phyloP scores from a whole-genome alignment of 2,888 invertebrate genomes.

The Drosophila kambysellisi region DNA sequence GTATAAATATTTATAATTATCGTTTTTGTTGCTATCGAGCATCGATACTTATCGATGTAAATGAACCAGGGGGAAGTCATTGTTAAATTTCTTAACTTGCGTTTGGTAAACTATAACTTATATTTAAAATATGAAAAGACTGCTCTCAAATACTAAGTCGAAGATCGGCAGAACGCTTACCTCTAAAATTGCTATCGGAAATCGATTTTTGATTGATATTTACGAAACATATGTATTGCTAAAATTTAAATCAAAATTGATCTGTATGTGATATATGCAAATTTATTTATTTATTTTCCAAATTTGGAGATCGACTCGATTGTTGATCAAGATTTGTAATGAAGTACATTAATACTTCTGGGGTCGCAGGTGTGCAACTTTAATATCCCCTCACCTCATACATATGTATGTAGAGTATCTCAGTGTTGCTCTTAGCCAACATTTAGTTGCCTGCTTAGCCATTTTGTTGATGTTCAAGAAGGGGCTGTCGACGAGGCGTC shows the following conservation, averaged over 20 bases:
- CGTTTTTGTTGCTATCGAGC: neutral
- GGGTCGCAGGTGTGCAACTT: too few relatives aligned
- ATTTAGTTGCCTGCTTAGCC: conserved; percentile 2
- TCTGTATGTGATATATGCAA: neutral
- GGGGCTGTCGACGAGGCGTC: conserved; percentile 27
- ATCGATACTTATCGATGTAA: neutral
- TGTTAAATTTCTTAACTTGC: neutral
- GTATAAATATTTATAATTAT: neutral
- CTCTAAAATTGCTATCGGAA: neutral
- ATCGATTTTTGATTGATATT: neutral
- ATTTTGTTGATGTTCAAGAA: conserved; percentile 45
- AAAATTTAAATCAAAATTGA: neutral
- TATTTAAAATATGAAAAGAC: neutral
- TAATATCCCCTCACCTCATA: neutral
- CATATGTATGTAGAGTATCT: conserved; percentile 2
- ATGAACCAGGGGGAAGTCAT: accelerated
- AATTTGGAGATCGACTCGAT: neutral
- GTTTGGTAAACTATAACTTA: neutral
- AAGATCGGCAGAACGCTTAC: neutral
- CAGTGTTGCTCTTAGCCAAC: neutral
- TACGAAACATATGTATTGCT: neutral
- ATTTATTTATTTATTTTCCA: neutral
- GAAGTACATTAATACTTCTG: neutral
- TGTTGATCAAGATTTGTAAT: neutral
- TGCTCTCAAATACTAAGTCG: neutral